A percentile compares a stretch with the other conserved stretches of the same genome.
These are phyloP conservation scores for Mesocricetus auratus DNA, from an alignment of 2,113 vertebrate genomes.

Conservation along the genomic window DNA sequence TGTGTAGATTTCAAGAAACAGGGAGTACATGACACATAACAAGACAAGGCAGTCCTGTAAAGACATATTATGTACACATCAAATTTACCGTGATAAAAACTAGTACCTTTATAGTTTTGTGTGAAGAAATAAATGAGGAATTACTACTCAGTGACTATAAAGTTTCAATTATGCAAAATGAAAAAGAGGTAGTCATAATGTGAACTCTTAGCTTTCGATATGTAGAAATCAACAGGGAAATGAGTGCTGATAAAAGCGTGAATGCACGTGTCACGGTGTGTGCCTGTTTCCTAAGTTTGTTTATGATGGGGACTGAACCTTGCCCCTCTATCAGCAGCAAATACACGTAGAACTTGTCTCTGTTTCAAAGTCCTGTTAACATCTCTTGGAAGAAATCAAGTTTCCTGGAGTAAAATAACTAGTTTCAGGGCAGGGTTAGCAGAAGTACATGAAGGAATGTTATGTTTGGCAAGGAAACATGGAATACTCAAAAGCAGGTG, in stretches of 20 bases:
- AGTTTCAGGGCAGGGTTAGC: background rate
- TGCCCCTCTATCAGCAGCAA: background rate
- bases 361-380: background rate
- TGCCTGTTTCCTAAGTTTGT: background rate
- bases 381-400: background rate
- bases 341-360: background rate
- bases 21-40: background rate
- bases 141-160: background rate
- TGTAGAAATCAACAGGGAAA: background rate
- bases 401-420: background rate
- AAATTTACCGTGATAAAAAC: background rate
- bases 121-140: background rate
- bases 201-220: background rate
- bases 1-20: background rate
- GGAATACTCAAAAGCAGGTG: background rate
- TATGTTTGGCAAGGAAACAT: slow-evolving; percentile 6
- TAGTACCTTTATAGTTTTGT: background rate
- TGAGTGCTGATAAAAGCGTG: background rate
- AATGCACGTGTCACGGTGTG: background rate
- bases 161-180: background rate
- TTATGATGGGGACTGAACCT: background rate
- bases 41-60: background rate
- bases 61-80: background rate
- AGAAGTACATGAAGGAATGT: background rate
- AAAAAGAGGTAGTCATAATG: accelerated